Conservation (phyloP, 2,113 vertebrate genomes). For the Dolichotis patagonum region DNA sequence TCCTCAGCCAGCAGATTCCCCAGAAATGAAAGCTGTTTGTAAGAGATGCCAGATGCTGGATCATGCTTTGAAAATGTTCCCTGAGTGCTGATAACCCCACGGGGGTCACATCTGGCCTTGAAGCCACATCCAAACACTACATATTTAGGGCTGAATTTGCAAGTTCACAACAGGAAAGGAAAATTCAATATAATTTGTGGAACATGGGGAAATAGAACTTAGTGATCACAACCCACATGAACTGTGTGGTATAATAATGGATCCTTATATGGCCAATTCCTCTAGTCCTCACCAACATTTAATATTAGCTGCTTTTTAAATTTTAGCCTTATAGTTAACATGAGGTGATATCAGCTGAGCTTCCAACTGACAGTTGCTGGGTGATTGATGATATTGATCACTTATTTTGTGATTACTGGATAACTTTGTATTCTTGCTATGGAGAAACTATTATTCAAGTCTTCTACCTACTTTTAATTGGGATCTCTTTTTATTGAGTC, state of each 20-base stretch:
- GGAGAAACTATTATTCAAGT: not conserved
- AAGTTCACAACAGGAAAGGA: not conserved
- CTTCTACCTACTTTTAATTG: not conserved
- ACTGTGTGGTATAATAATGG: fast-evolving
- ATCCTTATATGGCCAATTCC: fast-evolving
- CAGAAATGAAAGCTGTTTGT: not conserved
- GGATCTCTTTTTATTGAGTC: not conserved
- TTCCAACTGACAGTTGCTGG: not conserved
- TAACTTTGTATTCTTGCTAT: not conserved
- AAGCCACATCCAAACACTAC: not conserved
- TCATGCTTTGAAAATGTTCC: not conserved
- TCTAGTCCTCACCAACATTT: fast-evolving
- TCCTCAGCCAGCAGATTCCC: not conserved
- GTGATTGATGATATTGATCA: not conserved
- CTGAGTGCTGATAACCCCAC: conserved; percentile 53
- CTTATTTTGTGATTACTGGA: not conserved
- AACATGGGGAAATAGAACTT: not conserved
- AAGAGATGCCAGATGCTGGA: conserved; percentile 41
- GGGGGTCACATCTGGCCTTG: conserved; percentile 45
- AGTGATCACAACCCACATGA: not conserved
- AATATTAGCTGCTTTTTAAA: not conserved
- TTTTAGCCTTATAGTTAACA: not conserved
- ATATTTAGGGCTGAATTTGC: not conserved
- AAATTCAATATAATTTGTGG: not conserved
- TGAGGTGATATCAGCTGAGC: not conserved